A percentile compares a stretch with the other conserved stretches of the same genome.
phyloP scores from a whole-genome alignment of 2,888 invertebrate species.

The Platycnemis pennipes region DNA sequence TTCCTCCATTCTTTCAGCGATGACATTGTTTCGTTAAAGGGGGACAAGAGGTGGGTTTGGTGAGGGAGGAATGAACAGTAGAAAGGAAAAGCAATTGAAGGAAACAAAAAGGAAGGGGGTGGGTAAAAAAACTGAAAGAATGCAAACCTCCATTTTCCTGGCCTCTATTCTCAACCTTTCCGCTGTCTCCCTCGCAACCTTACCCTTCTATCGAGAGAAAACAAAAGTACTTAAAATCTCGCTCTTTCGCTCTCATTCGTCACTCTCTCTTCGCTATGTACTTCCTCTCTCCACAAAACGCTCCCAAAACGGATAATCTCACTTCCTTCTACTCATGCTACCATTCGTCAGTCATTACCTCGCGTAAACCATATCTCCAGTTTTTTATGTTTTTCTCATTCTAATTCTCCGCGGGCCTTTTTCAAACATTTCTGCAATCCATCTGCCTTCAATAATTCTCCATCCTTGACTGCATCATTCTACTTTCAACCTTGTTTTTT shows the following conservation, averaged over 20 bases:
- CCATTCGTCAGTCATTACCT: not conserved
- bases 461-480: no score
- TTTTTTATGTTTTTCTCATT: not conserved
- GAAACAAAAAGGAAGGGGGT: not conserved
- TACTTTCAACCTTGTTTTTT: no score
- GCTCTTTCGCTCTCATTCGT: not conserved
- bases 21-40: slow-evolving; percentile 16
- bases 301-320: not conserved
- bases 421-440: no score
- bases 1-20: not conserved
- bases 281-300: not conserved
- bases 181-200: not conserved
- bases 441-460: no score
- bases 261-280: not conserved
- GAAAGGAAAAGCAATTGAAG: slow-evolving; percentile 30
- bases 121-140: not conserved
- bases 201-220: not conserved
- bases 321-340: not conserved
- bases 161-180: slow-evolving; percentile 12
- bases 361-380: not conserved
- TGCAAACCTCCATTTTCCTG: slow-evolving; percentile 5
- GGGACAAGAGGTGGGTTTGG: not conserved
- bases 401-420: no score
- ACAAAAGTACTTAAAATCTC: slow-evolving; percentile 15
- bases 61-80: not conserved